Conservation (phyloP, 2,113 vertebrate genomes). For the Prunella himalayana region DNA sequence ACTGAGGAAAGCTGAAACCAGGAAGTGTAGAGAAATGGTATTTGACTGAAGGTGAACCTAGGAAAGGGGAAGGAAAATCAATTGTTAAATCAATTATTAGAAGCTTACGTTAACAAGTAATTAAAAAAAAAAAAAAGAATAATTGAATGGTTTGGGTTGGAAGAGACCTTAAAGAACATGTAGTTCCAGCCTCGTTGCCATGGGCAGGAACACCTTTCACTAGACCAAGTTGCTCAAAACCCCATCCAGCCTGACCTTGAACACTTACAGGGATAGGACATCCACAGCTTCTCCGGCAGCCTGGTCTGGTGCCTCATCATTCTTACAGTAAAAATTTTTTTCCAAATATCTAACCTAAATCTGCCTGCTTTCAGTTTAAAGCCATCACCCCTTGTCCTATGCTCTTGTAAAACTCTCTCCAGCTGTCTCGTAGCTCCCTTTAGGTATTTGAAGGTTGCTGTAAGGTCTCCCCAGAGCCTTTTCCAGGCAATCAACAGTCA, state of each 20-base stretch:
- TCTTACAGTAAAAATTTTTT: not conserved
- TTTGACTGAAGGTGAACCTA: not conserved
- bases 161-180: not conserved
- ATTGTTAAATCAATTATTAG: not conserved
- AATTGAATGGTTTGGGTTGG: not conserved
- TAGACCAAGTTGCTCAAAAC: not conserved
- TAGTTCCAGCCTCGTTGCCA: fast-evolving
- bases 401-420: not conserved
- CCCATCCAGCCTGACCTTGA: not conserved
- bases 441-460: not conserved
- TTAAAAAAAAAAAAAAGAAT: not conserved
- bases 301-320: not conserved
- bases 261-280: not conserved
- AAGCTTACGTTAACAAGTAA: not conserved
- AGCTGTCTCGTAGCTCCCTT: not conserved
- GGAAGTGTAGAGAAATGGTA: not conserved
- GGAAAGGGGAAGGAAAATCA: not conserved
- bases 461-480: not conserved
- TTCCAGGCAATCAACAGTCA: not conserved
- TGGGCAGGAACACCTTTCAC: not conserved
- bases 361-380: not conserved
- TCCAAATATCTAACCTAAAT: not conserved
- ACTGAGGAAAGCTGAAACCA: not conserved
- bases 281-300: not conserved
- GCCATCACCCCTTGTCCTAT: not conserved